phyloP scores from a whole-genome alignment of 2,797 vertebrate genomes.

The Gallinago nigripennis region DNA sequence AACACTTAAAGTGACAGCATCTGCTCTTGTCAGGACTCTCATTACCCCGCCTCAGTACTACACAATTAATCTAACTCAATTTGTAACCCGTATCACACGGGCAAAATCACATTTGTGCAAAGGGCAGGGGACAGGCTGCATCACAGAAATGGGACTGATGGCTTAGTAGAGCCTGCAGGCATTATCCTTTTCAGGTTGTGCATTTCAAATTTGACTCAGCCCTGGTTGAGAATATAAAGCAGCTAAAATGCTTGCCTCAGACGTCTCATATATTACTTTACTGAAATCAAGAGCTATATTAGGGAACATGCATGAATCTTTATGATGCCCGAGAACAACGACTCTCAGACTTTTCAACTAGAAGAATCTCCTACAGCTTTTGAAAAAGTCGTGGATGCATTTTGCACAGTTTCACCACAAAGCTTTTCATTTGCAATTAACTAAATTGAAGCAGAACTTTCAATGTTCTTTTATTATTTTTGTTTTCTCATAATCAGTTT shows the following conservation, averaged over 20 bases:
- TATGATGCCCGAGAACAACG: not conserved
- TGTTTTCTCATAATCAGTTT: not conserved
- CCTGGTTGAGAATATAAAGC: not conserved
- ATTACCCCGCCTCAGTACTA: not conserved
- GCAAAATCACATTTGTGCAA: slow-evolving; percentile 72
- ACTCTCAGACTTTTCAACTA: not conserved
- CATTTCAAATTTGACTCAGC: not conserved
- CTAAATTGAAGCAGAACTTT: not conserved
- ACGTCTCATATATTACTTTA: not conserved
- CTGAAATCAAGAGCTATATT: not conserved
- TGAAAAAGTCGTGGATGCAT: not conserved
- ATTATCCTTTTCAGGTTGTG: not conserved
- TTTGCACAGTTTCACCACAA: not conserved
- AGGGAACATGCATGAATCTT: not conserved
- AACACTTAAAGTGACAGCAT: slow-evolving; percentile 34
- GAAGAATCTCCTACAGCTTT: not conserved
- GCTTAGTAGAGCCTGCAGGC: slow-evolving; percentile 20
- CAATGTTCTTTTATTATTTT: not conserved
- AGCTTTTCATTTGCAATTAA: not conserved
- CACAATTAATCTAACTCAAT: slow-evolving; percentile 70
- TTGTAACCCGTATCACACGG: slow-evolving; percentile 26
- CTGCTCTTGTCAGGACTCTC: slow-evolving; percentile 45
- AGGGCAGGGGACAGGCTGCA: not conserved
- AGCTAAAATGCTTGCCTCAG: not conserved
- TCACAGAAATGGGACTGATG: slow-evolving; percentile 30